Evolutionary conservation across 2,113 vertebrate species (phyloP).

Genomic region (Euleptes europaea): DNA sequence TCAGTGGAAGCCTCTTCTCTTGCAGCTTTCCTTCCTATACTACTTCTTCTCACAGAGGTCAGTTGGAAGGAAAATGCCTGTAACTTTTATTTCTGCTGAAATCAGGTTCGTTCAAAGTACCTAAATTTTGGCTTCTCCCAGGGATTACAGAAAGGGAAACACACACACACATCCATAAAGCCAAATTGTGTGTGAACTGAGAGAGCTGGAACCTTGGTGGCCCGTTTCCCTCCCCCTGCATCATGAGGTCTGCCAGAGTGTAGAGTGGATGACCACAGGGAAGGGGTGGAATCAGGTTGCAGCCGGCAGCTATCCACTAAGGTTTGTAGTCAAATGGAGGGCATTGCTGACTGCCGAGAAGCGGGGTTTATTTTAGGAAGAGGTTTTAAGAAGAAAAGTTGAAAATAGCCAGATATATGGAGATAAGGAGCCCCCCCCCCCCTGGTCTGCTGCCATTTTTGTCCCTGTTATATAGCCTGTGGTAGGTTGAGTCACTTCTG

Average conservation of each 20-base stretch:
- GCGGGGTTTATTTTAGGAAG: constrained; percentile 69
- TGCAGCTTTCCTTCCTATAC: not conserved
- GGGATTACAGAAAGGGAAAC: not conserved
- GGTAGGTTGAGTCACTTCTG: constrained; percentile 2
- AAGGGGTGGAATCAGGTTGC: constrained; percentile 63
- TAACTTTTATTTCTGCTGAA: no score
- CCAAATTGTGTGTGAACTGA: constrained; percentile 40
- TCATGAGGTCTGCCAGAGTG: constrained; percentile 27
- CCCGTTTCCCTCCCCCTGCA: not conserved
- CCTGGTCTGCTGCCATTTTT: not conserved
- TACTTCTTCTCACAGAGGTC: constrained; percentile 13
- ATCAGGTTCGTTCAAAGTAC: not conserved
- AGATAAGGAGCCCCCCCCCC: not conserved
- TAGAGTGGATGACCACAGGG: constrained; percentile 59
- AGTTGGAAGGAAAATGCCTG: not conserved
- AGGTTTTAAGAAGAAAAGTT: constrained; percentile 53
- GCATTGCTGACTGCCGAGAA: constrained; percentile 67
- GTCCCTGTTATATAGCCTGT: not conserved
- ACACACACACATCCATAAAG: constrained; percentile 47
- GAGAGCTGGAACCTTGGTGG: not conserved
- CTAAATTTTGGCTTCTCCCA: constrained; percentile 20
- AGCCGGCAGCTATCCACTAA: constrained; percentile 59
- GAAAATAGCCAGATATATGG: not conserved
- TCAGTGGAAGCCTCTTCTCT: not conserved
- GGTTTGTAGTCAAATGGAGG: constrained; percentile 66